Conservation (phyloP, 92 coral and sea anemone species). For the Diadumene lineata region DNA sequence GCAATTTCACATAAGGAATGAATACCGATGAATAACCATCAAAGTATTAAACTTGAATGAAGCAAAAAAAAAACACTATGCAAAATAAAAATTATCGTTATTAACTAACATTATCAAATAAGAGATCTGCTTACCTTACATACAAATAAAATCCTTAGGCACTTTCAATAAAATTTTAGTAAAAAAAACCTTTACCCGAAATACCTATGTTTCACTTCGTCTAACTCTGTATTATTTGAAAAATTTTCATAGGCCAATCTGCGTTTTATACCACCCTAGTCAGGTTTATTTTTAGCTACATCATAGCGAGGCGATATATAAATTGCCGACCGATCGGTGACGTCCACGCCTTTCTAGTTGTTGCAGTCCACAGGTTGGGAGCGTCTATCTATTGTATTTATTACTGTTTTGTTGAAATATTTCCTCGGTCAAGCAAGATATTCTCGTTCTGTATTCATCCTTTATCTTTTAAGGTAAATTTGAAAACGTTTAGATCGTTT, state of each 20-base stretch:
- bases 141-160: too few relatives aligned
- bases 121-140: background rate
- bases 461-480: conserved; percentile 29
- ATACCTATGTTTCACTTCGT: background rate
- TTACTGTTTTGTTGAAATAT: conserved; percentile 30
- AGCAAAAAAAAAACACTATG: too few relatives aligned
- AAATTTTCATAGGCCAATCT: background rate
- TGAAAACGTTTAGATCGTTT: background rate
- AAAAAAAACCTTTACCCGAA: too few relatives aligned
- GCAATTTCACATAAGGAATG: too few relatives aligned
- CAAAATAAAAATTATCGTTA: too few relatives aligned
- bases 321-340: conserved; percentile 77
- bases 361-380: conserved; percentile 54
- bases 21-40: too few relatives aligned
- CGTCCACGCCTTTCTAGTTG: conserved; percentile 88
- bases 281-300: conserved; percentile 72
- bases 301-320: conserved; percentile 82
- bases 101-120: too few relatives aligned
- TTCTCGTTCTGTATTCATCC: conserved; percentile 23
- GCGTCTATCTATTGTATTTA: conserved; percentile 67
- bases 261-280: conserved; percentile 39
- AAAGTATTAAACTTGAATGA: too few relatives aligned
- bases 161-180: too few relatives aligned
- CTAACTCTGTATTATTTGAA: background rate
- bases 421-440: conserved; percentile 37